Percentiles rank a stretch among this genome's conserved stretches.
Conservation (phyloP, 2,113 vertebrate genomes). For the Cygnus atratus region DNA sequence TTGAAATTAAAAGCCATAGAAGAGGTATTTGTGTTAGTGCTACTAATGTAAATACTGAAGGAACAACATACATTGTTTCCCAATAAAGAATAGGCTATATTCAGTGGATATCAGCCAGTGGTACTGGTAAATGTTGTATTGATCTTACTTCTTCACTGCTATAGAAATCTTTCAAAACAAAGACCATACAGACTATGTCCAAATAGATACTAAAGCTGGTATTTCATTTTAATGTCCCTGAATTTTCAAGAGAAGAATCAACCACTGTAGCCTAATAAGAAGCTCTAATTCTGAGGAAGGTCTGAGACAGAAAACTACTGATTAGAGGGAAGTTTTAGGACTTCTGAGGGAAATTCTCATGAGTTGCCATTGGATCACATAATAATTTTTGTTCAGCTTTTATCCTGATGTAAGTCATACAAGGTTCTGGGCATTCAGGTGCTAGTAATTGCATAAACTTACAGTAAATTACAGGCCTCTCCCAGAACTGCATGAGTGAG, state of each 20-base stretch:
- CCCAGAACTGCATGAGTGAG: neutral
- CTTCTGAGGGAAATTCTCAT: neutral
- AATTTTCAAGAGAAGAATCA: neutral
- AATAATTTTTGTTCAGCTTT: neutral
- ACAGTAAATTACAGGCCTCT: neutral
- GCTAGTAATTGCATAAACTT: neutral
- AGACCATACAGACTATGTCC: neutral
- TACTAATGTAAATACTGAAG: neutral
- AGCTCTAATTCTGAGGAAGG: neutral
- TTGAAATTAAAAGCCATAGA: neutral
- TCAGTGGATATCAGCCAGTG: neutral
- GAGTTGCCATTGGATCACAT: neutral
- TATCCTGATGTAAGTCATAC: neutral
- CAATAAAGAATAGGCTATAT: accelerated
- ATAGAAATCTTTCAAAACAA: neutral
- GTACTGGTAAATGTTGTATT: neutral
- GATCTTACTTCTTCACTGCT: neutral
- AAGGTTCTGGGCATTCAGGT: neutral
- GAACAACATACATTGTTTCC: neutral
- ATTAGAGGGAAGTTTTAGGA: neutral
- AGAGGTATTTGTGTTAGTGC: neutral
- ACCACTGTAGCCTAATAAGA: neutral
- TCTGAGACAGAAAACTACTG: neutral
- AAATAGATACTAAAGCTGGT: neutral
- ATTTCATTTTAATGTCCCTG: neutral